phyloP scores from a whole-genome alignment of 2,113 vertebrate species.

The Bettongia penicillata region DNA sequence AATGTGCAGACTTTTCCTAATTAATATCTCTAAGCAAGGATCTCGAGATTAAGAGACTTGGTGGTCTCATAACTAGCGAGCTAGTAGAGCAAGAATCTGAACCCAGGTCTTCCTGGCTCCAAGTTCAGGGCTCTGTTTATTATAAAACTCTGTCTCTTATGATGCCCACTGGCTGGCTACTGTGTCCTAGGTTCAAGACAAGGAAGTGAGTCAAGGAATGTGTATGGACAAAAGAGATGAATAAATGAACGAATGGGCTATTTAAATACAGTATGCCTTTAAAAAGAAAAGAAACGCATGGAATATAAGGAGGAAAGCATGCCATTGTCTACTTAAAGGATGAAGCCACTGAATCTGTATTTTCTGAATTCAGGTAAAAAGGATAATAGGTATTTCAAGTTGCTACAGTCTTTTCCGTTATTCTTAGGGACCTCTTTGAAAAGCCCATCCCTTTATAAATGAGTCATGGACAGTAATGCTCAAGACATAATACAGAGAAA shows the following conservation, averaged over 20 bases:
- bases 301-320: background rate
- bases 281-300: background rate
- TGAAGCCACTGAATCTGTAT: background rate
- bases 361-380: background rate
- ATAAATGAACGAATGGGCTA: background rate
- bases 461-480: slow-evolving; percentile 71
- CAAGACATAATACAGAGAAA: slow-evolving; percentile 81
- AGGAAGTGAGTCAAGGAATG: background rate
- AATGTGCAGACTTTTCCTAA: background rate
- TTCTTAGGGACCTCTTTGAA: background rate
- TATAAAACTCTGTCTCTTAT: background rate
- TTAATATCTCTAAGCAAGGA: too few relatives aligned
- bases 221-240: background rate
- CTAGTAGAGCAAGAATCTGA: background rate
- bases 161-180: background rate
- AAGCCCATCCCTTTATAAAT: background rate
- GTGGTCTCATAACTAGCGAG: background rate
- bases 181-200: background rate
- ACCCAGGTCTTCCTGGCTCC: background rate
- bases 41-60: background rate
- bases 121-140: background rate
- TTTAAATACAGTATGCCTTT: background rate
- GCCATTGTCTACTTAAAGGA: background rate
- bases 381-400: background rate
- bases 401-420: background rate